Percentiles rank a stretch among this genome's conserved stretches.
phyloP scores from a whole-genome alignment of 2,797 vertebrate species.

The Sebastes wilsoni region DNA sequence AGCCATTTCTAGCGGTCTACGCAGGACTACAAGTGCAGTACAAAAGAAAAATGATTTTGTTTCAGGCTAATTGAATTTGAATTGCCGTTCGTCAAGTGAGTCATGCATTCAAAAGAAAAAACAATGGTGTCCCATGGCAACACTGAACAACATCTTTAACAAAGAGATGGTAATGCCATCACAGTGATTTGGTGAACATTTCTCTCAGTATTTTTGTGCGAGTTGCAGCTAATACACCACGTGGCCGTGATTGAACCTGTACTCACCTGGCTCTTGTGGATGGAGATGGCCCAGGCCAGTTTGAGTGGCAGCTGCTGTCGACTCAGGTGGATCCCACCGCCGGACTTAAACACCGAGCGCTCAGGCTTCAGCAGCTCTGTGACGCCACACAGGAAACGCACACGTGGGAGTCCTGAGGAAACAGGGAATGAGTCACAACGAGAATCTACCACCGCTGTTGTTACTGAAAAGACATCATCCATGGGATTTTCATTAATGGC shows the following conservation, averaged over 20 bases:
- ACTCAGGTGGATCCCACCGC: conserved; percentile 86
- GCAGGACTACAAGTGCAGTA: not conserved
- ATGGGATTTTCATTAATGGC: not conserved
- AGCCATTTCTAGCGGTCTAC: not conserved
- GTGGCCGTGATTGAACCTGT: not conserved
- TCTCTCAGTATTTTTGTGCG: not conserved
- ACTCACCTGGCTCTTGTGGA: conserved; percentile 97
- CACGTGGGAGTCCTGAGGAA: conserved; percentile 86
- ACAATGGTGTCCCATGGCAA: not conserved
- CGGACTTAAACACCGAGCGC: conserved; percentile 90
- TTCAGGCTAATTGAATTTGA: not conserved
- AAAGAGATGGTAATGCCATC: not conserved
- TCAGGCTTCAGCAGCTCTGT: conserved; percentile 88
- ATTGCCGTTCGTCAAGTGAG: not conserved
- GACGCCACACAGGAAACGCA: conserved; percentile 91
- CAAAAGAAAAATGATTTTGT: not conserved
- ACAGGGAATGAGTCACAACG: not conserved
- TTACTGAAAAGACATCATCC: not conserved
- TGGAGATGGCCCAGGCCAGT: conserved; percentile 97
- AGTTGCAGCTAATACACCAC: not conserved
- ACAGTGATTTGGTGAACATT: too few species aligned
- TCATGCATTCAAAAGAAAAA: not conserved
- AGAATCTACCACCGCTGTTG: not conserved
- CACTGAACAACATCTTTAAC: not conserved
- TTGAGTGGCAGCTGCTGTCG: conserved; percentile 94